Percentiles rank a stretch among this genome's conserved stretches.
Conservation (phyloP, 2,797 vertebrate genomes). For the Malurus splendens region DNA sequence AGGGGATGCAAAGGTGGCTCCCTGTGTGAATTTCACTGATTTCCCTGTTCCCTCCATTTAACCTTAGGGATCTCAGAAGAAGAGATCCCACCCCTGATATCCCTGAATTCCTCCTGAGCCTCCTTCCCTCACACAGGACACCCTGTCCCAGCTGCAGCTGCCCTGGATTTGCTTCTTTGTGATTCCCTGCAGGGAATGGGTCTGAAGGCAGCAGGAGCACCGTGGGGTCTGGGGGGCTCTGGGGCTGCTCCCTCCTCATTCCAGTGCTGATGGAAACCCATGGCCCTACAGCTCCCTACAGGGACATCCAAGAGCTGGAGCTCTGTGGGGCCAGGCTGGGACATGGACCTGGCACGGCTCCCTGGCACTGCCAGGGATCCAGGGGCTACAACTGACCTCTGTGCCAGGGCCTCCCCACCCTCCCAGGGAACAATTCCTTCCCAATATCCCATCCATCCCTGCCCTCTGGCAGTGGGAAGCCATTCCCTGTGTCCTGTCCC, state of each 20-base stretch:
- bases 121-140: background rate
- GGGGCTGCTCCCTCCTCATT: fast-evolving
- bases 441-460: too few relatives aligned
- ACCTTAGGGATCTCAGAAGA: background rate
- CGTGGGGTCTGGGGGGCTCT: background rate
- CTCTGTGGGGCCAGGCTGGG: background rate
- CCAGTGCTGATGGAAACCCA: background rate
- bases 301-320: background rate
- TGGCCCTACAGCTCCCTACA: background rate
- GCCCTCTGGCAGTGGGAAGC: too few relatives aligned
- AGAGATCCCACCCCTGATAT: background rate
- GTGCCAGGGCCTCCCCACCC: too few relatives aligned
- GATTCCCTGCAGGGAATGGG: background rate
- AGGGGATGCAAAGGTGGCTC: background rate
- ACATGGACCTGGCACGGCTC: fast-evolving
- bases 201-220: background rate
- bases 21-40: background rate
- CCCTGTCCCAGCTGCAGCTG: background rate
- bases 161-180: background rate
- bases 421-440: too few relatives aligned
- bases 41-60: background rate
- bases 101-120: background rate
- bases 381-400: too few relatives aligned
- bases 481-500: too few relatives aligned
- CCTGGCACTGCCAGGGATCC: background rate